phyloP scores from a whole-genome alignment of 2,113 vertebrate species.

The Spea bombifrons region DNA sequence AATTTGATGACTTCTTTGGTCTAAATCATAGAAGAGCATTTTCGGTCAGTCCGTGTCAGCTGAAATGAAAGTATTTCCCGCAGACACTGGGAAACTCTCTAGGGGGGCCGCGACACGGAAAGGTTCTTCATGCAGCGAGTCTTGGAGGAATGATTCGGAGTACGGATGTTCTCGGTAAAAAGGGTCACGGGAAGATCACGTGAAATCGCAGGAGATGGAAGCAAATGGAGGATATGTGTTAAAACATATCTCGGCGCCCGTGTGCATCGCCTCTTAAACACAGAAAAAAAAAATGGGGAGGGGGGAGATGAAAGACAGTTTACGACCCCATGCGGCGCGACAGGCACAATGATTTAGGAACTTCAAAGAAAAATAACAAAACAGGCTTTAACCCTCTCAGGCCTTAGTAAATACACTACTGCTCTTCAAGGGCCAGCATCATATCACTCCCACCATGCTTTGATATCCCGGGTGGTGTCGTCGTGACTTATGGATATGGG shows the following conservation, averaged over 20 bases:
- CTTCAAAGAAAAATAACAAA: neutral
- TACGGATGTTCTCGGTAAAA: conserved; percentile 23
- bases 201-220: conserved; percentile 23
- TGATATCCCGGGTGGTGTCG: too few species aligned
- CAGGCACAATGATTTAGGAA: too few species aligned
- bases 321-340: too few species aligned
- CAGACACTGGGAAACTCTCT: conserved; percentile 16
- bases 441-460: too few species aligned
- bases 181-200: conserved; percentile 30
- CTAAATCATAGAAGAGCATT: neutral
- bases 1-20: neutral
- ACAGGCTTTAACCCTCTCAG: too few species aligned
- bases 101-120: conserved; percentile 20
- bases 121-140: conserved; percentile 33
- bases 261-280: neutral
- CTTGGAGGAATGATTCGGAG: conserved; percentile 28
- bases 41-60: neutral
- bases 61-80: neutral
- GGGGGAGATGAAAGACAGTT: too few species aligned
- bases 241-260: conserved; percentile 23
- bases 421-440: too few species aligned
- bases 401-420: too few species aligned
- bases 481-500: too few species aligned
- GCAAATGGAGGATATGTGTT: conserved; percentile 20
- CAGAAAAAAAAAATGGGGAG: too few species aligned